Percentiles rank a stretch among this genome's conserved stretches.
These are phyloP conservation scores for Catocala sponsa DNA, from an alignment of 2,888 invertebrate genomes.

Conservation along the genomic window DNA sequence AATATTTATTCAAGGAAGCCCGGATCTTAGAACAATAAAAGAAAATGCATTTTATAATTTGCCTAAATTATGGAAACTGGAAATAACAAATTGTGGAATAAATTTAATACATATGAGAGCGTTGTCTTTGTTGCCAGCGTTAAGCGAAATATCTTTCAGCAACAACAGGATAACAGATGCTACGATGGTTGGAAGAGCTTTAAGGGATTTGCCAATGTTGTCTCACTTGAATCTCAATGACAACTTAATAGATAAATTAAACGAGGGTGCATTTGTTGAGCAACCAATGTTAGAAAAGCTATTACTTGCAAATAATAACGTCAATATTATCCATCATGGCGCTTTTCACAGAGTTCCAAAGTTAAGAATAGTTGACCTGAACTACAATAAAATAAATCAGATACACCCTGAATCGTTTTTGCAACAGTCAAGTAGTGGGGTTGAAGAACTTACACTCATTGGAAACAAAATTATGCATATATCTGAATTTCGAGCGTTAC, in stretches of 20 bases:
- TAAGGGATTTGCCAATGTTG: slow-evolving; percentile 92
- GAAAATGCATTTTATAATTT: slow-evolving; percentile 92
- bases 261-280: slow-evolving; percentile 94
- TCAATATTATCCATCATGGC: slow-evolving; percentile 92
- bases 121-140: slow-evolving; percentile 90
- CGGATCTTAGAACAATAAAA: slow-evolving; percentile 90
- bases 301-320: slow-evolving; percentile 91
- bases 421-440: slow-evolving; percentile 91
- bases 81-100: slow-evolving; percentile 93
- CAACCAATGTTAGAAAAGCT: slow-evolving; percentile 91
- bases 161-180: slow-evolving; percentile 93
- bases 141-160: slow-evolving; percentile 91
- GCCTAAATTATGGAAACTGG: slow-evolving; percentile 90
- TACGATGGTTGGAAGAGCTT: slow-evolving; percentile 93
- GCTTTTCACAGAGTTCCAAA: slow-evolving; percentile 94
- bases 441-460: slow-evolving; percentile 93
- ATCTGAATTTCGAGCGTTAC: slow-evolving; percentile 91
- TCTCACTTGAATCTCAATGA: slow-evolving; percentile 91
- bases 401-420: slow-evolving; percentile 95
- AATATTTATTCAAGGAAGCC: slow-evolving; percentile 91
- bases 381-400: slow-evolving; percentile 92
- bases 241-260: slow-evolving; percentile 91
- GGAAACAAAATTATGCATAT: slow-evolving; percentile 93
- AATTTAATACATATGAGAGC: slow-evolving; percentile 93
- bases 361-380: slow-evolving; percentile 92